Evolutionary conservation across 2,113 vertebrate genomes (phyloP).

Genomic region (Scalopus aquaticus): DNA sequence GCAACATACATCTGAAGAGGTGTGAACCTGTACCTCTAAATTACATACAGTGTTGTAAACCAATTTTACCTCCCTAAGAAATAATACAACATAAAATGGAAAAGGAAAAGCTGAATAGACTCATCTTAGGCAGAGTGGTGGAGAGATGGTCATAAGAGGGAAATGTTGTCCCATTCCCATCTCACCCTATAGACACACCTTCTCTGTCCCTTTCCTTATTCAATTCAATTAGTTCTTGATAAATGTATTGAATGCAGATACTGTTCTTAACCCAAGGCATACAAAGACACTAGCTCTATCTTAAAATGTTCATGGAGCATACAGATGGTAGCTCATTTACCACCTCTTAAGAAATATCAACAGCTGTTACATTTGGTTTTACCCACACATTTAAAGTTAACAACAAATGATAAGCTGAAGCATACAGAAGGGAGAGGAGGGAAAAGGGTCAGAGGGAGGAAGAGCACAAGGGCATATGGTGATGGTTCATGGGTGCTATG

Average conservation of each 20-base stretch:
- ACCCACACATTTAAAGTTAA: background rate
- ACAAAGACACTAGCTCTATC: background rate
- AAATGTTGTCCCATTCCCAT: background rate
- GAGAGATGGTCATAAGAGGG: too few species aligned
- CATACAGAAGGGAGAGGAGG: too few species aligned
- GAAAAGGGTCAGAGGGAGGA: too few species aligned
- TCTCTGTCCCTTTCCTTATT: background rate
- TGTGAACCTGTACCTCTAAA: too few species aligned
- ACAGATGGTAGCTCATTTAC: background rate
- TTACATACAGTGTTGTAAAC: too few species aligned
- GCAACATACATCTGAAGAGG: too few species aligned
- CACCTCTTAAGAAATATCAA: background rate
- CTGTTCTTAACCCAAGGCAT: background rate
- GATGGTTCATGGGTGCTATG: too few species aligned
- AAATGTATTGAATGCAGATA: background rate
- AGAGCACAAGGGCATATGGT: too few species aligned
- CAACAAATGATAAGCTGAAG: background rate
- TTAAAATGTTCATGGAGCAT: background rate
- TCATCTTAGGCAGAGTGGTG: too few species aligned
- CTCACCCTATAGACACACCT: background rate
- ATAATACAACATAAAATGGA: too few species aligned
- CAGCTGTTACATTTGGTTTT: background rate
- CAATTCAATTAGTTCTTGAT: background rate
- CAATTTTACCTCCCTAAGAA: too few species aligned
- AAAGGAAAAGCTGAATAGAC: too few species aligned